Conservation (phyloP, 2,888 invertebrate species). For the Hoplodrina blanda region DNA sequence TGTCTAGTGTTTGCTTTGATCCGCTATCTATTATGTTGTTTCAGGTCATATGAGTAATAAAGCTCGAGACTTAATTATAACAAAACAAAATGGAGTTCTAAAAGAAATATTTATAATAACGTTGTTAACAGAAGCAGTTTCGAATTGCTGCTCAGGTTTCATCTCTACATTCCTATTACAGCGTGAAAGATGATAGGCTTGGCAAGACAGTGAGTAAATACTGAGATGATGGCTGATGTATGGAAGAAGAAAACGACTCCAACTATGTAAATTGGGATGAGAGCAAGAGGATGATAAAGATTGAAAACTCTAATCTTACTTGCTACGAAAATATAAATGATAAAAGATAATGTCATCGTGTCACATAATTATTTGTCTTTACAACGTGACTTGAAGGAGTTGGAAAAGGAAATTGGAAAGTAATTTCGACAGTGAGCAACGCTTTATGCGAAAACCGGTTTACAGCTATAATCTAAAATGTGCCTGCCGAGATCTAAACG, state of each 20-base stretch:
- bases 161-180: background rate
- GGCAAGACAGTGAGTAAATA: background rate
- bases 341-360: no score
- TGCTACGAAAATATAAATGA: background rate
- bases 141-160: background rate
- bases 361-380: background rate
- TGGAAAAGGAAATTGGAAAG: slow-evolving; percentile 36
- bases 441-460: slow-evolving; percentile 26
- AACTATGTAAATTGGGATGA: background rate
- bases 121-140: background rate
- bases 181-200: background rate
- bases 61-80: slow-evolving; percentile 7
- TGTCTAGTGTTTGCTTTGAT: slow-evolving; percentile 66
- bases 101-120: background rate
- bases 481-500: slow-evolving; percentile 38
- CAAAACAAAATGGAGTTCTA: background rate
- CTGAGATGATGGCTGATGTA: background rate
- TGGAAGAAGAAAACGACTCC: background rate
- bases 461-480: slow-evolving; percentile 29
- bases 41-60: slow-evolving; percentile 36
- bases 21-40: slow-evolving; percentile 52
- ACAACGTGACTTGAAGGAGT: background rate
- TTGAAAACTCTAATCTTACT: background rate
- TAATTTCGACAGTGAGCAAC: slow-evolving; percentile 3
- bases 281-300: background rate